Percentiles rank a stretch among this genome's conserved stretches.
These are phyloP conservation scores for Cephus cinctus DNA, from an alignment of 1,140 invertebrate genomes.

Conservation along the genomic window DNA sequence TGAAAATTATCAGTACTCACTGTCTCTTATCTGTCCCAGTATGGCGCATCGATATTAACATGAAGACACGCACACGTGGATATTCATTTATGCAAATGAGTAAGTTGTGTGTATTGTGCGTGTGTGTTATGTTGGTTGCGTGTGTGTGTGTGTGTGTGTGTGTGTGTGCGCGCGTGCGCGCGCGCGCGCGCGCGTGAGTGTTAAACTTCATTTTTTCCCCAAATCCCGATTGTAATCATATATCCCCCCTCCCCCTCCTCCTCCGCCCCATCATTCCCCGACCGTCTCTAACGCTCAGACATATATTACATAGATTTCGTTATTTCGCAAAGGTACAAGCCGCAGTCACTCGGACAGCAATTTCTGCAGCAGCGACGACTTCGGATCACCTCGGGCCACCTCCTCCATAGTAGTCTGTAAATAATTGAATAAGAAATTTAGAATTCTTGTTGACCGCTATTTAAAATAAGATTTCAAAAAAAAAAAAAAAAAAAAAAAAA, in stretches of 20 bases:
- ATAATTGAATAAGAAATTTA: conserved; percentile 20
- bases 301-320: conserved; percentile 51
- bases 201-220: conserved; percentile 6
- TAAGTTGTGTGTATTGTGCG: too few relatives aligned
- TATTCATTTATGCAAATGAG: too few relatives aligned
- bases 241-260: conserved; percentile 10
- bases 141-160: conserved; percentile 27
- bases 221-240: conserved; percentile 23
- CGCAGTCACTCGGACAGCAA: conserved; percentile 72
- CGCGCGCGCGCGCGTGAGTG: conserved; percentile 25
- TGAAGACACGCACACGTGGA: too few relatives aligned
- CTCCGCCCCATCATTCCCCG: not conserved
- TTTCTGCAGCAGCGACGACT: conserved; percentile 74
- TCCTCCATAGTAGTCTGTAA: conserved; percentile 75
- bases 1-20: too few relatives aligned
- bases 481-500: conserved; percentile 9
- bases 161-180: conserved; percentile 34
- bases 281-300: conserved; percentile 25
- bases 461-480: conserved; percentile 6
- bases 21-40: too few relatives aligned
- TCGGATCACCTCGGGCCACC: conserved; percentile 66
- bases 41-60: too few relatives aligned
- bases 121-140: too few relatives aligned
- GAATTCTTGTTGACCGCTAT: conserved; percentile 3
- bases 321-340: conserved; percentile 38